Percentiles rank a stretch among this genome's conserved stretches.
These are phyloP conservation scores for Eurystomus glaucurus DNA, from an alignment of 2,797 vertebrate genomes.

Conservation along the genomic window DNA sequence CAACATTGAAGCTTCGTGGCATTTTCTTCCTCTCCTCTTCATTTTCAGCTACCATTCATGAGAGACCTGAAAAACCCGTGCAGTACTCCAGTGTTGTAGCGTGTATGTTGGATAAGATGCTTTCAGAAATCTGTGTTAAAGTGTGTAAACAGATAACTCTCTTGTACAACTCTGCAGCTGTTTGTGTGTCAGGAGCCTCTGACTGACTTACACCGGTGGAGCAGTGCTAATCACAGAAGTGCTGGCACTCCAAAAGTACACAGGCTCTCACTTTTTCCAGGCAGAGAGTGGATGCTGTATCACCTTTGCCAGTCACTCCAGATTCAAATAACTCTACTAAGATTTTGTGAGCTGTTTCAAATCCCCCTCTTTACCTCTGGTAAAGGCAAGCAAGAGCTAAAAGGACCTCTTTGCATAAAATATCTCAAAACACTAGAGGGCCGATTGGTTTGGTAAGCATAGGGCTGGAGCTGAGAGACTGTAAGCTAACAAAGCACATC, in stretches of 20 bases:
- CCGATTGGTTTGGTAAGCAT: neutral
- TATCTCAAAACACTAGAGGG: slow-evolving; percentile 41
- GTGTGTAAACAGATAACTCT: neutral
- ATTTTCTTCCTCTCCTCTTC: slow-evolving; percentile 57
- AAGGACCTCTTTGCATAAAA: slow-evolving; percentile 15
- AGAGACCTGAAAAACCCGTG: neutral
- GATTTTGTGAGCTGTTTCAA: neutral
- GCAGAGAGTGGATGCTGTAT: neutral
- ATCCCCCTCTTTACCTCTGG: neutral
- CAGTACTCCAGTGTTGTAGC: neutral
- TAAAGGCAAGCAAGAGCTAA: neutral
- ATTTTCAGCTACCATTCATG: slow-evolving; percentile 52
- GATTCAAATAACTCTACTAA: neutral
- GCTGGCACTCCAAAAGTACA: neutral
- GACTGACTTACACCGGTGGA: neutral
- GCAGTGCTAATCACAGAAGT: neutral
- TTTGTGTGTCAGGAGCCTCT: neutral
- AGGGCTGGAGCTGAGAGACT: neutral
- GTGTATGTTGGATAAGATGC: neutral
- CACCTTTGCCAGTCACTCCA: neutral
- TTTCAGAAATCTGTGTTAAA: slow-evolving; percentile 8
- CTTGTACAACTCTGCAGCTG: neutral
- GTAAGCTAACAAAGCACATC: neutral
- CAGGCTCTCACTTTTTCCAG: neutral
- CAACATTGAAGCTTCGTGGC: slow-evolving; percentile 43